Evolutionary conservation across 2,797 vertebrate species (phyloP).

Genomic region (Clangula hyemalis): DNA sequence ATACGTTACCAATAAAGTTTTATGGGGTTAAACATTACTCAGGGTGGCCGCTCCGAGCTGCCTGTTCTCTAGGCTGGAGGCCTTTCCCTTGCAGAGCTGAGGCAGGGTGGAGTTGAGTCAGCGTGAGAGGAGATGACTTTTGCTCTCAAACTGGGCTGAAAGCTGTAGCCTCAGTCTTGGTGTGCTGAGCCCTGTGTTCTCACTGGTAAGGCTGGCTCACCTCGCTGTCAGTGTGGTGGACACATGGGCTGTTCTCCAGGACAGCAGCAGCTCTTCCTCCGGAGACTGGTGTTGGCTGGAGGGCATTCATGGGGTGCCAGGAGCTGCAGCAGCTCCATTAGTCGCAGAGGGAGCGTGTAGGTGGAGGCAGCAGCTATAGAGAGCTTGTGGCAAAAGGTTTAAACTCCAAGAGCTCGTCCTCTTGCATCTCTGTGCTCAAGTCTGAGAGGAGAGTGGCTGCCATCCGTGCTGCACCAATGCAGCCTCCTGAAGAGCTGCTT

Average conservation of each 20-base stretch:
- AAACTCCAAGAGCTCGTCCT: neutral
- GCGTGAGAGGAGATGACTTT: neutral
- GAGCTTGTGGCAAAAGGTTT: neutral
- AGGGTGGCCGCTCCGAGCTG: neutral
- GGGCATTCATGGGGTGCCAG: neutral
- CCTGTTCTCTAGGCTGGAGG: neutral
- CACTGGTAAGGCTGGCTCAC: neutral
- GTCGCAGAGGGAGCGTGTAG: neutral
- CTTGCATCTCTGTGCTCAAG: neutral
- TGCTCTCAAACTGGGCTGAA: neutral
- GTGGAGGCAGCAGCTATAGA: neutral
- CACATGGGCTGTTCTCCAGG: neutral
- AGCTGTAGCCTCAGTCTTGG: neutral
- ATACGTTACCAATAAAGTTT: slow-evolving; percentile 66
- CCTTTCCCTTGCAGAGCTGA: neutral
- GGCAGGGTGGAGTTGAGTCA: neutral
- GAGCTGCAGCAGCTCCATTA: neutral
- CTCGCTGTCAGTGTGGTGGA: neutral
- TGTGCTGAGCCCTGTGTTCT: neutral
- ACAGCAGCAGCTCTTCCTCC: neutral
- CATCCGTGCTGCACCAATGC: accelerated
- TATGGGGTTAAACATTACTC: slow-evolving; percentile 70
- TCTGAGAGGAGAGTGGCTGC: neutral
- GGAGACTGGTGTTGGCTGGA: neutral
- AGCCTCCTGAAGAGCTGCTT: neutral